Conservation (phyloP, 2,113 vertebrate genomes). For the Platysternon megacephalum region DNA sequence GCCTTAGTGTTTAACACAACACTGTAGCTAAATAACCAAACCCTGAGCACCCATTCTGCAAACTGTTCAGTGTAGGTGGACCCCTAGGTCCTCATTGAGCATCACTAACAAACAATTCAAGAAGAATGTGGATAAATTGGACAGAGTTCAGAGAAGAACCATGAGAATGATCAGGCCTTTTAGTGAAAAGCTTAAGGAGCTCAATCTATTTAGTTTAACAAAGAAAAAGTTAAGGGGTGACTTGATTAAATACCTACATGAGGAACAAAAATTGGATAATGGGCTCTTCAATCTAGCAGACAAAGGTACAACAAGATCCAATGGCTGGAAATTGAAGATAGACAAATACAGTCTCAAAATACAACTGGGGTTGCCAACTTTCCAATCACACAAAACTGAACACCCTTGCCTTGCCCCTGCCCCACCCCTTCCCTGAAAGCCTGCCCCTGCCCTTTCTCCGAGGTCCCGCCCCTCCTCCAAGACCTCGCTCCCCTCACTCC, state of each 20-base stretch:
- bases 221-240: background rate
- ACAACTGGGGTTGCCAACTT: background rate
- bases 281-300: background rate
- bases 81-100: background rate
- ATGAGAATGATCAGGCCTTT: background rate
- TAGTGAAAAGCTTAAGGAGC: background rate
- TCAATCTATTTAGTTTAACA: background rate
- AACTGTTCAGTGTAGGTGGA: background rate
- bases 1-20: background rate
- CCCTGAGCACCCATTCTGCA: background rate
- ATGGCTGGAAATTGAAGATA: background rate
- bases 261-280: background rate
- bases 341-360: background rate
- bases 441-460: too few species aligned
- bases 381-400: too few species aligned
- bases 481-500: too few species aligned
- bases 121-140: background rate
- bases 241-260: background rate
- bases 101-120: background rate
- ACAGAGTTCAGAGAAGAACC: background rate
- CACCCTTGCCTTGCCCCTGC: too few species aligned
- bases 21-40: background rate
- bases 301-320: background rate
- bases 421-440: too few species aligned
- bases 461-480: too few species aligned